Evolutionary conservation across 2,797 vertebrate species (phyloP), one percentile per base, ranked within the genome.

Genomic region (Xiphorhynchus erythropygius): DNA sequence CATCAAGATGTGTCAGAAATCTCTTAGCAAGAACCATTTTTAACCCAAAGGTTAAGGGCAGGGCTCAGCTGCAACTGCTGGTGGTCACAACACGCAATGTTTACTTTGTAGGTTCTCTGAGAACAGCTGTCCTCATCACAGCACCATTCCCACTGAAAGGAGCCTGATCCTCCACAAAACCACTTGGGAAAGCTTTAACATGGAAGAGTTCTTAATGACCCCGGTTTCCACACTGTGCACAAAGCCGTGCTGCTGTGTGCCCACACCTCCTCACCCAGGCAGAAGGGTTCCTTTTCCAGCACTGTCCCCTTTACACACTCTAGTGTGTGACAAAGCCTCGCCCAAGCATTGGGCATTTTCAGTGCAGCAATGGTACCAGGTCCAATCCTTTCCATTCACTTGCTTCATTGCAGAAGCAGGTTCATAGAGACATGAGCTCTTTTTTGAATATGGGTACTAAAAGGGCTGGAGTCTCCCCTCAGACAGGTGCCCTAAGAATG

Each of bases 1-100:
- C 89, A 90, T 91, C 84, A 91, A 90, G 80, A 79, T 3, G 10
- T 28, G 60, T 56, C 70, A 93, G 63, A 89, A 87, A 76, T 65
- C 57, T 89, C 76, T 74, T 52, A 39, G 63, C 18, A 87, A 65
- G 64, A 87, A 11, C 17, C 28, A 30, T 24, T 59, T 57, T 59
- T 32, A 67, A 69, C 77, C 86, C 77, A 27, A 42, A 93, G 69
- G 60, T 49, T 49, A 27, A 49, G 47, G 23, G 41, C 18, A 60
- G 37, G 49, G 42, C 53, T 69, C 67, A 64, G 79, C 47, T 76
- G 52, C 47, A 42, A 21, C 25, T 44, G 52, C 85, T 73, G 68
- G 63, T 63, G 44, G 7, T 64, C 70, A 70, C 56, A 82, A 23
- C 0, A 0, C 11, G 27, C 33, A 32, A 1, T 3, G 9, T 37